These are phyloP conservation scores for Mobula birostris DNA, from an alignment of 2,113 vertebrate genomes.

Conservation along the genomic window DNA sequence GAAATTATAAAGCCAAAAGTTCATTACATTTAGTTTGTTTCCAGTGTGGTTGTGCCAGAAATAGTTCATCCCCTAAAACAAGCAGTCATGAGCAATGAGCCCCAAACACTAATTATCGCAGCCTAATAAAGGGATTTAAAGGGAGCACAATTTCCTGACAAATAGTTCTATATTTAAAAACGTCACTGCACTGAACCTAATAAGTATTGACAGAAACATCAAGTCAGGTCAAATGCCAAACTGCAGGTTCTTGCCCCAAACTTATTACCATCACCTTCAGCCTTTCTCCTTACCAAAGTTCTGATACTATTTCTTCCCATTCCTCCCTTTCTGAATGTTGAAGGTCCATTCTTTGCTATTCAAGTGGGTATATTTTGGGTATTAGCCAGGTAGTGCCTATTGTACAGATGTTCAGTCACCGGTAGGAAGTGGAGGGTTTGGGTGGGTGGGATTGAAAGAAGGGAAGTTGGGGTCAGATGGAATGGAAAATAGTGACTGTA, in stretches of 20 bases:
- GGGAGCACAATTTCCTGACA: background rate
- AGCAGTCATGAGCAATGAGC: background rate
- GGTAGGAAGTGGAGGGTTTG: too few species aligned
- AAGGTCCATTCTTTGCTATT: background rate
- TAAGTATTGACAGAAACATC: background rate
- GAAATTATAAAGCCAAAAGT: background rate
- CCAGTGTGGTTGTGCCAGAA: background rate
- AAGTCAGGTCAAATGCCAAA: background rate
- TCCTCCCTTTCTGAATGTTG: background rate
- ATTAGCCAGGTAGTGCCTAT: background rate
- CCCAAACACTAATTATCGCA: background rate
- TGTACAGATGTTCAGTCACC: background rate
- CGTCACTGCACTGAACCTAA: background rate
- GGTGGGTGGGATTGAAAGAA: too few species aligned
- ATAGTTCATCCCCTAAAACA: background rate
- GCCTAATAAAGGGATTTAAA: background rate
- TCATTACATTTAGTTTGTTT: background rate
- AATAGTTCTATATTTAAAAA: background rate
- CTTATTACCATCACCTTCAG: background rate
- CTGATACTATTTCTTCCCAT: background rate
- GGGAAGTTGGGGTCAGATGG: background rate
- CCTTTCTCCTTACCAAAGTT: background rate
- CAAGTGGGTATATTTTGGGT: background rate
- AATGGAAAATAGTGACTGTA: background rate
- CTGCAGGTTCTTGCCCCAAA: background rate